Conservation (phyloP, 2,797 vertebrate species). For the Fratercula arctica region DNA sequence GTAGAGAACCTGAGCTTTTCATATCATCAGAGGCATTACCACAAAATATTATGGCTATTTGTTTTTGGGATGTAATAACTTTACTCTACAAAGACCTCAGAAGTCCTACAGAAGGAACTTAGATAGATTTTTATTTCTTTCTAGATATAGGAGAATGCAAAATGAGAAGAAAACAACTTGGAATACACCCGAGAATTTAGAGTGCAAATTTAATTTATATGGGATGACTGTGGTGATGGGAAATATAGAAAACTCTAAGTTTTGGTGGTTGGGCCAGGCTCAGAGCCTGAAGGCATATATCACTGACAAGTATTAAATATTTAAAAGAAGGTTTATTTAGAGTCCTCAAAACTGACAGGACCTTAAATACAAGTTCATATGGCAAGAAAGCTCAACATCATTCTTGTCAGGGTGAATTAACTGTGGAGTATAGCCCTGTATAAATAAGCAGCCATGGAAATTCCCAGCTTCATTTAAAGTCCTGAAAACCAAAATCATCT, state of each 20-base stretch:
- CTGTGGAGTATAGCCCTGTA: constrained; percentile 54
- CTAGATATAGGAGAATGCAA: neutral
- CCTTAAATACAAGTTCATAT: constrained; percentile 78
- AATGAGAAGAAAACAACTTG: constrained; percentile 14
- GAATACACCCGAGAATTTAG: constrained; percentile 17
- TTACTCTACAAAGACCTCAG: neutral
- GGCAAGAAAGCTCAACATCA: constrained; percentile 76
- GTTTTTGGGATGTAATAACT: neutral
- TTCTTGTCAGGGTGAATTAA: constrained; percentile 72
- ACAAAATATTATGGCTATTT: neutral
- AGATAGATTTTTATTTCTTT: neutral
- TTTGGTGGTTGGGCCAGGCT: constrained; percentile 51
- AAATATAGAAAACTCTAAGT: constrained; percentile 35
- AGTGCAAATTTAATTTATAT: constrained; percentile 52
- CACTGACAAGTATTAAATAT: constrained; percentile 76
- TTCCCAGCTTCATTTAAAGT: constrained; percentile 56
- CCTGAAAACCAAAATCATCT: neutral
- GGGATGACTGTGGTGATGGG: neutral
- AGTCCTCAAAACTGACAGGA: constrained; percentile 73
- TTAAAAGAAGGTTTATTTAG: constrained; percentile 78
- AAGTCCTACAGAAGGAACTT: neutral
- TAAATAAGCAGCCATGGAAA: constrained; percentile 69
- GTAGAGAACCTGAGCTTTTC: neutral
- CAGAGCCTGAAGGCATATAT: constrained; percentile 66
- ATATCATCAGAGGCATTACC: neutral